Percentiles rank a stretch among this genome's conserved stretches.
These are phyloP conservation scores for Rhineura floridana DNA, from an alignment of 2,113 vertebrate genomes.

Conservation along the genomic window DNA sequence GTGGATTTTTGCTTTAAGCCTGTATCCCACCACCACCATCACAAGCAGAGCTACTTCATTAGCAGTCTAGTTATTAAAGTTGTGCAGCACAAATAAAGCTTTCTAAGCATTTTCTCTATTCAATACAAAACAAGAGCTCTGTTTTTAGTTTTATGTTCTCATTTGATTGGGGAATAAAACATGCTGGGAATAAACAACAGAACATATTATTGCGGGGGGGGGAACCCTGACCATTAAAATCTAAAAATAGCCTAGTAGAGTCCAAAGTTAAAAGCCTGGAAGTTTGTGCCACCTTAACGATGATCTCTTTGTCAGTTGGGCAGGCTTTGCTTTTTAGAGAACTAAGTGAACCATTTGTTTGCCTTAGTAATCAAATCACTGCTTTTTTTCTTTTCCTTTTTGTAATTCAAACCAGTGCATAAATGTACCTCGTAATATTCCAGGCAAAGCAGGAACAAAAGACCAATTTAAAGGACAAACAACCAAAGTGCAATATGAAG, in stretches of 20 bases:
- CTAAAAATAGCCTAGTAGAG: slow-evolving; percentile 51
- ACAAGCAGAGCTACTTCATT: slow-evolving; percentile 55
- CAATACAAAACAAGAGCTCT: slow-evolving; percentile 53
- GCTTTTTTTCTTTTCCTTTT: neutral
- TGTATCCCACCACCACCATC: slow-evolving; percentile 30
- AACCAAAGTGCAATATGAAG: neutral
- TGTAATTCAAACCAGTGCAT: neutral
- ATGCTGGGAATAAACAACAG: slow-evolving; percentile 61
- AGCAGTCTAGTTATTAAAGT: slow-evolving; percentile 70
- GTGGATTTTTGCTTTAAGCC: slow-evolving; percentile 10
- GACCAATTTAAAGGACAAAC: neutral
- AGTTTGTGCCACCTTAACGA: neutral
- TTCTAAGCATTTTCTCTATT: slow-evolving; percentile 61
- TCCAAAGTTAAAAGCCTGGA: neutral
- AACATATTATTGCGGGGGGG: slow-evolving; percentile 59
- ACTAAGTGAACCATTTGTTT: neutral
- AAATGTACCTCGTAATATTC: neutral
- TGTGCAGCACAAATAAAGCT: slow-evolving; percentile 54
- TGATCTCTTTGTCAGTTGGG: neutral
- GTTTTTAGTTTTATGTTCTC: slow-evolving; percentile 55
- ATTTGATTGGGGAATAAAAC: slow-evolving; percentile 65
- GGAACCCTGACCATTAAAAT: slow-evolving; percentile 59
- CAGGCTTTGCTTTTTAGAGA: neutral
- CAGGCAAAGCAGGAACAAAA: neutral
- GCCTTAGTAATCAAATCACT: neutral